Conservation (phyloP, 1,140 invertebrate species). For the Bombus sylvicola region DNA sequence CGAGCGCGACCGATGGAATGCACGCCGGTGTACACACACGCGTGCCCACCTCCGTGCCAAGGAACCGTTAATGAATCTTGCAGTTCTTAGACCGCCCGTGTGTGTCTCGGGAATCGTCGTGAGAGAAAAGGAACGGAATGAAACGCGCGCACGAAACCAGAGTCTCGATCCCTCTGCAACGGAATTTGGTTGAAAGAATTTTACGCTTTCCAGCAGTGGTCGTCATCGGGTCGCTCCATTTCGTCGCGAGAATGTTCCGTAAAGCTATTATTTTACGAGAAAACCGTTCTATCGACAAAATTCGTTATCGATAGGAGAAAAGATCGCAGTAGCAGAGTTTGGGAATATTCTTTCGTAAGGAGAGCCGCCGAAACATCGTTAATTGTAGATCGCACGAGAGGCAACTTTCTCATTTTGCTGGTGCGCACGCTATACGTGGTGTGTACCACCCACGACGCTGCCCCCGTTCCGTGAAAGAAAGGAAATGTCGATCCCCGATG, state of each 20-base stretch:
- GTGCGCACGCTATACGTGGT: not conserved
- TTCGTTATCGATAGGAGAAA: no score
- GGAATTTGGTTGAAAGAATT: conserved; percentile 27
- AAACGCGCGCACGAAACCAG: conserved; percentile 23
- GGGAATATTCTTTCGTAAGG: not conserved
- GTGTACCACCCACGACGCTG: conserved; percentile 42
- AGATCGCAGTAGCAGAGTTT: not conserved
- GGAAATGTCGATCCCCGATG: conserved; percentile 36
- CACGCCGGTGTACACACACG: conserved; percentile 46
- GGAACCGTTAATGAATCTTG: conserved; percentile 80
- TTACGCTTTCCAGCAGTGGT: not conserved
- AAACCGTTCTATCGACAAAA: no score
- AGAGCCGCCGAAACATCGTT: not conserved
- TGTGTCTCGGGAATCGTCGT: conserved; percentile 29
- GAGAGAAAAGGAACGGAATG: conserved; percentile 26
- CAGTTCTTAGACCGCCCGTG: conserved; percentile 67
- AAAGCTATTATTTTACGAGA: not conserved
- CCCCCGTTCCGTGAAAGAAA: conserved; percentile 42
- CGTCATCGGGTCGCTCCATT: not conserved
- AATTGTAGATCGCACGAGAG: conserved; percentile 19
- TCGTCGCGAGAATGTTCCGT: not conserved
- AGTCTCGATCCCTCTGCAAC: conserved; percentile 11
- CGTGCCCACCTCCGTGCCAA: conserved; percentile 72
- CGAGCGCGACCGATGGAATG: conserved; percentile 60
- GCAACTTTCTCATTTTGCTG: conserved; percentile 25